Conservation (phyloP, 2,113 vertebrate species). For the Gymnarchus niloticus region DNA sequence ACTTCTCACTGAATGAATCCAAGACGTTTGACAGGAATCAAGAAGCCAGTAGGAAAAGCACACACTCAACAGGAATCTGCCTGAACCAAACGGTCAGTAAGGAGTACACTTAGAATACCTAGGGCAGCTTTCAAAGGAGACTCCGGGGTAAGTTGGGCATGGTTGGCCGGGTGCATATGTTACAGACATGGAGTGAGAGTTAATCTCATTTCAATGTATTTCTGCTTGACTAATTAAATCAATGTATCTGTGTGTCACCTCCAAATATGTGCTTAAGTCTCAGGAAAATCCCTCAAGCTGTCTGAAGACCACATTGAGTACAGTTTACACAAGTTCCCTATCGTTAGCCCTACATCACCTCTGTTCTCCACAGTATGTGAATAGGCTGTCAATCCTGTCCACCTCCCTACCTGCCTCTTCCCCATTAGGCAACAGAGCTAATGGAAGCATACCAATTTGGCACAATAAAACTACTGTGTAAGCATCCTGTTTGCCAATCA, state of each 20-base stretch:
- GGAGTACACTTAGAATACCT: too few relatives aligned
- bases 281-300: not conserved
- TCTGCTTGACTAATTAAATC: too few relatives aligned
- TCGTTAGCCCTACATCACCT: not conserved
- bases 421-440: not conserved
- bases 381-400: not conserved
- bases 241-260: too few relatives aligned
- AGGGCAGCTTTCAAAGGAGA: too few relatives aligned
- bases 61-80: too few relatives aligned
- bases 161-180: too few relatives aligned
- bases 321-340: not conserved
- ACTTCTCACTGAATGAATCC: too few relatives aligned
- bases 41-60: too few relatives aligned
- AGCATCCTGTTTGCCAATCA: not conserved
- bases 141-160: too few relatives aligned
- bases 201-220: not conserved
- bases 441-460: not conserved
- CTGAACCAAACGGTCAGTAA: too few relatives aligned
- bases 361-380: not conserved
- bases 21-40: too few relatives aligned
- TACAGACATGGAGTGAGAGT: not conserved
- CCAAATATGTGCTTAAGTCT: slow-evolving; percentile 3
- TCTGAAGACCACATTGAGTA: not conserved
- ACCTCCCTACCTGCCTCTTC: not conserved
- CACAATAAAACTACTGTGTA: not conserved